Base-by-base conservation (phyloP, 2,113 vertebrate genomes). In the Callipepla californica region DNA sequence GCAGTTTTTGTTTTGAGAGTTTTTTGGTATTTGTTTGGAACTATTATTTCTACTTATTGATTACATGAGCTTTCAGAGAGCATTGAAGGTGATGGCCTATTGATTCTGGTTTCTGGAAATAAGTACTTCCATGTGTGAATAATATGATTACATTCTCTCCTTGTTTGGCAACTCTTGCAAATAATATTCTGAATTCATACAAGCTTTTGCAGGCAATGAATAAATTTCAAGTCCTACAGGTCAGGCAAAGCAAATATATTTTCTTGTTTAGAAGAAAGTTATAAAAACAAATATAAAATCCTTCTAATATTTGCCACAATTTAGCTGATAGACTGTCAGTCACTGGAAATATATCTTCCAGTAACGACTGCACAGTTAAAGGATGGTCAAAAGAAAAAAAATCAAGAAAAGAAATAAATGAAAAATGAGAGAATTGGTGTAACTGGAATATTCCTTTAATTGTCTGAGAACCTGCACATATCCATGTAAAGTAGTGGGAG, bases 151-250 rank as follows among this genome's bases (percentile, higher is more conserved):
- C 13, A 50, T 82, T 91, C 95, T 80, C 21, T 77, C 11, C 34
- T 63, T 83, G 34, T 74, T 80, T 80, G 51, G 34, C 61, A 93
- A 38, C 51, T 74, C 25, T 91, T 90, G 44, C 22, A 90, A 76
- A 50, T 79, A 8, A 74, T 81, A 84, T 58, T 85, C 74, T 90
- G 77, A 84, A 93, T 89, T 90, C n/a, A 81, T 76, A 40, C 32
- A 72, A 80, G 57, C 36, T 68, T 94, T 58, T 63, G 40, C 62
- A 82, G 45, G 23, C 58, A 55, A 7, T 80, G 63, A 89, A 85
- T 83, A 70, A 59, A 67, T 84, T 88, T 78, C 15, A n/a, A 6
- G 25, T 92, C 38, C 63, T 80, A 45, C 14, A 51, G 47, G 30
- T 88, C 23, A 70, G 74, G 13, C 47, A 65, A 88, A 45, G 72